Evolutionary conservation across 2,113 vertebrate genomes (phyloP).

Genomic region (Vimba vimba): DNA sequence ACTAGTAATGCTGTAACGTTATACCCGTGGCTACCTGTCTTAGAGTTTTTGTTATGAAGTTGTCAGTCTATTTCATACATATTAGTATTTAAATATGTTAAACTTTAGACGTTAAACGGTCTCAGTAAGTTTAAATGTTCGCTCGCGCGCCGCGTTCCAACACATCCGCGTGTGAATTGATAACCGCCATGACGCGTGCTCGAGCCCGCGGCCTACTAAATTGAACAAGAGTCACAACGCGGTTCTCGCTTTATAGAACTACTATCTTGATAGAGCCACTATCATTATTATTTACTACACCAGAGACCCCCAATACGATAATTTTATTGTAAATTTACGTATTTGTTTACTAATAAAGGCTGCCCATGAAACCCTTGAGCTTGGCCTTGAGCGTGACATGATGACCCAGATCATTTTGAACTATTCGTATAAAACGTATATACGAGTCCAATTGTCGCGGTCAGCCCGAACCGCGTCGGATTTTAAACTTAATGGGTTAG

Average conservation of each 20-base stretch:
- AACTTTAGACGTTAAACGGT: background rate
- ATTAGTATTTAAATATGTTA: background rate
- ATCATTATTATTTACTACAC: background rate
- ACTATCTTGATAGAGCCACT: too few relatives aligned
- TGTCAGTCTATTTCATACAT: background rate
- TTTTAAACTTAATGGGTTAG: background rate
- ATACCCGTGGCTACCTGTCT: too few relatives aligned
- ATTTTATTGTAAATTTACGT: background rate
- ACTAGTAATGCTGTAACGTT: background rate
- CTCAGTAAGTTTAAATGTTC: background rate
- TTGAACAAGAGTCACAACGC: too few relatives aligned
- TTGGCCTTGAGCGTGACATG: conserved; percentile 58
- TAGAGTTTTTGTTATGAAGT: background rate
- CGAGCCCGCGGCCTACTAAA: conserved; percentile 6
- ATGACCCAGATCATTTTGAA: background rate
- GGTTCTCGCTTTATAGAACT: too few relatives aligned
- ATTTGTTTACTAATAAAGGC: too few relatives aligned
- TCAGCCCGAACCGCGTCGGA: background rate
- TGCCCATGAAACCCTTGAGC: background rate
- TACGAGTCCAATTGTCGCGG: background rate
- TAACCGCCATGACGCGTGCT: conserved; percentile 29
- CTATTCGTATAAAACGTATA: background rate
- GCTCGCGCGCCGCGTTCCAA: conserved; percentile 28
- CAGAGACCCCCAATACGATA: fast-evolving
- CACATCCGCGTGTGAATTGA: conserved; percentile 29